Evolutionary conservation across 2,888 invertebrate species (phyloP).

Genomic region (Cataglyphis altisquamis): DNA sequence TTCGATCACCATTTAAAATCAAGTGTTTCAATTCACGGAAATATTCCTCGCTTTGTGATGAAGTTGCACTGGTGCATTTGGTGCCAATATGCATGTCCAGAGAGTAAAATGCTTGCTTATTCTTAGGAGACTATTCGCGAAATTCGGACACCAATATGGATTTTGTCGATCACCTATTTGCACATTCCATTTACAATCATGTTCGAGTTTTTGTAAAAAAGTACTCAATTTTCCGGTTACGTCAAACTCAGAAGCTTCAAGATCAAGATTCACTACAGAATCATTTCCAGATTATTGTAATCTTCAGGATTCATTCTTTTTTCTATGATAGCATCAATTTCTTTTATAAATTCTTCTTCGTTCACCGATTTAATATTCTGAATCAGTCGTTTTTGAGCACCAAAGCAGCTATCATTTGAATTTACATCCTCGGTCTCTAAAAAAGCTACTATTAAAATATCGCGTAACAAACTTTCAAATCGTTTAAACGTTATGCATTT

Average conservation of each 20-base stretch:
- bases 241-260: not conserved
- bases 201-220: conserved; percentile 1
- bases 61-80: not conserved
- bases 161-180: not conserved
- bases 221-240: not conserved
- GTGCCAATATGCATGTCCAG: not conserved
- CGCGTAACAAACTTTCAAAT: not conserved
- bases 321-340: not conserved
- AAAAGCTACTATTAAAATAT: conserved; percentile 10
- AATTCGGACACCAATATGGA: conserved; percentile 5
- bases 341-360: not conserved
- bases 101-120: not conserved
- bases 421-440: not conserved
- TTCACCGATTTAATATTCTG: conserved; percentile 6
- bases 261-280: not conserved
- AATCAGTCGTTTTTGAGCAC: not conserved
- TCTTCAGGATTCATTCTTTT: not conserved
- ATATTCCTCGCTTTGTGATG: conserved; percentile 2
- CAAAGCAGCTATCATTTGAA: not conserved
- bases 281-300: not conserved
- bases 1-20: not conserved
- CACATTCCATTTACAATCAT: not conserved
- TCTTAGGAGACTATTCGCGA: not conserved
- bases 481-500: not conserved
- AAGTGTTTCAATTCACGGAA: not conserved